phyloP scores from a whole-genome alignment of 2,113 vertebrate genomes.

The Ploceus nigricollis region DNA sequence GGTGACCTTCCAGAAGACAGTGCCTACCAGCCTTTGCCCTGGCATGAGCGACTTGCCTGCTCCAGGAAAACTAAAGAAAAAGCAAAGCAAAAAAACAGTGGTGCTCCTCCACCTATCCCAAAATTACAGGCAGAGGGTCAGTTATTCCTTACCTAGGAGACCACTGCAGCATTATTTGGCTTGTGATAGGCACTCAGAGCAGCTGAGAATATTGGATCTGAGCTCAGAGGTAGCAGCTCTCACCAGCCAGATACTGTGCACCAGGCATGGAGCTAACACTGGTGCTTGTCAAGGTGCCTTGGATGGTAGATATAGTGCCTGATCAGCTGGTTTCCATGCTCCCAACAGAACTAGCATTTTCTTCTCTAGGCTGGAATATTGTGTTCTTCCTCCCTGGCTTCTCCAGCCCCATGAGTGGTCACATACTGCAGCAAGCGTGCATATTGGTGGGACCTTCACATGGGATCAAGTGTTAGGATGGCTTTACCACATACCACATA shows the following conservation, averaged over 20 bases:
- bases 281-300: neutral
- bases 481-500: too few relatives aligned
- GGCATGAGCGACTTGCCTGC: neutral
- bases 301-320: neutral
- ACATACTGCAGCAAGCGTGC: accelerated
- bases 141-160: neutral
- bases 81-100: neutral
- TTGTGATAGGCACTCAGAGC: neutral
- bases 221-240: neutral
- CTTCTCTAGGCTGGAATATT: neutral
- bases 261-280: neutral
- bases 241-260: neutral
- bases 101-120: neutral
- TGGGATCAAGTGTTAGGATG: neutral
- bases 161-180: neutral
- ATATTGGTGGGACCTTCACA: accelerated
- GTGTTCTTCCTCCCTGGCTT: neutral
- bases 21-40: neutral
- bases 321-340: neutral
- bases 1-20: constrained; percentile 44
- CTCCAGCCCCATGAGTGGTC: accelerated
- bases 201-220: neutral
- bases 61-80: neutral
- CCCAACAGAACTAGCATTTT: neutral
- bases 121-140: accelerated